phyloP scores from a whole-genome alignment of 2,797 vertebrate genomes.

The Myripristis jacobus region DNA sequence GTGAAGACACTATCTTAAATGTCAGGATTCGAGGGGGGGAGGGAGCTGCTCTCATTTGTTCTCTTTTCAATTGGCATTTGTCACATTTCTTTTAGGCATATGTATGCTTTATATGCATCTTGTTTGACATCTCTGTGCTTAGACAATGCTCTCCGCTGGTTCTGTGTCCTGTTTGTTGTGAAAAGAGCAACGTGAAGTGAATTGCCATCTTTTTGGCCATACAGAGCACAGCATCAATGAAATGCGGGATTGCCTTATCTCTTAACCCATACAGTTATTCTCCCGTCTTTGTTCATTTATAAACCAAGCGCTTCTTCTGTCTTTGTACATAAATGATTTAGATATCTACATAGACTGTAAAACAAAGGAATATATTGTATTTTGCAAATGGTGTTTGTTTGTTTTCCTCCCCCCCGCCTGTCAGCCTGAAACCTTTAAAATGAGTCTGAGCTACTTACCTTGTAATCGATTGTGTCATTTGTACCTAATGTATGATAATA shows the following conservation, averaged over 20 bases:
- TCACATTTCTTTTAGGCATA: not conserved
- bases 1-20: slow-evolving; percentile 7
- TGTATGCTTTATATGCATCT: slow-evolving; percentile 34
- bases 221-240: slow-evolving; percentile 63
- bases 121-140: slow-evolving; percentile 22
- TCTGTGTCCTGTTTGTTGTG: slow-evolving; percentile 43
- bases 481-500: slow-evolving; percentile 87
- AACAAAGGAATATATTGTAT: slow-evolving; percentile 79
- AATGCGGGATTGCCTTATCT: slow-evolving; percentile 78
- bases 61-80: too few relatives aligned
- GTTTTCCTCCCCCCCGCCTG: slow-evolving; percentile 55
- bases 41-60: too few relatives aligned
- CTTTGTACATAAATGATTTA: slow-evolving; percentile 76
- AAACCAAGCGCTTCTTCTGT: slow-evolving; percentile 58
- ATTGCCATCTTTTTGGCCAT: slow-evolving; percentile 44
- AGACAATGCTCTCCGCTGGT: slow-evolving; percentile 19
- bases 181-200: slow-evolving; percentile 49
- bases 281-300: slow-evolving; percentile 53
- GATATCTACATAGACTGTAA: slow-evolving; percentile 69
- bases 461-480: slow-evolving; percentile 83
- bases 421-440: slow-evolving; percentile 78
- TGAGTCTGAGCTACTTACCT: slow-evolving; percentile 78
- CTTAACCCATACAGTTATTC: slow-evolving; percentile 49
- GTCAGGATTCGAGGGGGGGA: slow-evolving; percentile 5
- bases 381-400: slow-evolving; percentile 79